phyloP scores from a whole-genome alignment of 1,140 invertebrate genomes.

The Drosophila aff. region DNA sequence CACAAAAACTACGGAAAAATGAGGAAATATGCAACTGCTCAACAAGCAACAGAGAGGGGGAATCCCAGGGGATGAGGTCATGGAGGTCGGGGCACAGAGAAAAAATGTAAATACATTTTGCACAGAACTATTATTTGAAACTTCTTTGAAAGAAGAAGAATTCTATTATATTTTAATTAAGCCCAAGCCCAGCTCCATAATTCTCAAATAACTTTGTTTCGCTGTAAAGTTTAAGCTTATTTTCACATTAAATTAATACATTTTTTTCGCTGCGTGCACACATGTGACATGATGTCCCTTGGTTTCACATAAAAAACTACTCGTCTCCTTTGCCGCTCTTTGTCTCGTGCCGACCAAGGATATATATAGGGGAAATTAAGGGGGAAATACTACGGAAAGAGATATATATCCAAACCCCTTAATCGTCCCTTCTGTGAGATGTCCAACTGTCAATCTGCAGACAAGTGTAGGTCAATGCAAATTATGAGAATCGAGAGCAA shows the following conservation, averaged over 20 bases:
- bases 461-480: conserved; percentile 57
- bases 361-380: neutral
- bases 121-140: neutral
- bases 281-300: conserved; percentile 37
- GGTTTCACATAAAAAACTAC: conserved; percentile 9
- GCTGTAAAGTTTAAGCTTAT: neutral
- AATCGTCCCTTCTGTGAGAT: conserved; percentile 19
- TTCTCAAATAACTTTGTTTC: too few species aligned
- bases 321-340: conserved; percentile 4
- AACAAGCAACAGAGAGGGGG: neutral
- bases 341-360: conserved; percentile 19
- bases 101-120: neutral
- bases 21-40: conserved; percentile 24
- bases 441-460: conserved; percentile 46
- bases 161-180: too few species aligned
- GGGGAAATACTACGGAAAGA: neutral
- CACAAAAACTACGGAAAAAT: conserved; percentile 20
- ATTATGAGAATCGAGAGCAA: conserved; percentile 42
- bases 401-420: conserved; percentile 2
- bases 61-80: neutral
- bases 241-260: neutral
- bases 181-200: too few species aligned
- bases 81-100: conserved; percentile 1
- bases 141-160: too few species aligned
- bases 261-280: conserved; percentile 6